Evolutionary conservation across 2,797 vertebrate species (phyloP).

Genomic region (Babyrousa celebensis): DNA sequence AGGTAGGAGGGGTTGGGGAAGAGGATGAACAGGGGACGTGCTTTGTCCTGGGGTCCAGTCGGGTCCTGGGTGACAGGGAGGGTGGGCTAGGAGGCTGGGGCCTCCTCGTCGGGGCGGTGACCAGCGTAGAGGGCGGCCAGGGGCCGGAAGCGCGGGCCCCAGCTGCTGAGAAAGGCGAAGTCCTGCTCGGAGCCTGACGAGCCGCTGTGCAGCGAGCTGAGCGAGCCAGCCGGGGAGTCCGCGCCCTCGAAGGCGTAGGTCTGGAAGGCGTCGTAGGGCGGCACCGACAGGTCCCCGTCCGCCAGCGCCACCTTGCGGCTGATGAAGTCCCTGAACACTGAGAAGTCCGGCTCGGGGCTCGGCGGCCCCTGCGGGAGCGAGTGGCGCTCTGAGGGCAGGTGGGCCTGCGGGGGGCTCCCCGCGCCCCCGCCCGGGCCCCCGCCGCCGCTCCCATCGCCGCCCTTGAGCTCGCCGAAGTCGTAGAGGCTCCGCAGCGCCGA

Average conservation of each 20-base stretch:
- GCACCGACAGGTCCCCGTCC: slow-evolving; percentile 96
- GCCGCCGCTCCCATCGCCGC: slow-evolving; percentile 91
- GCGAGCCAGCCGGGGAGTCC: slow-evolving; percentile 95
- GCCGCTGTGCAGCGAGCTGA: slow-evolving; percentile 98
- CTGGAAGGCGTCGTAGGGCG: slow-evolving; percentile 99
- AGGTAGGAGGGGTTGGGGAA: neutral
- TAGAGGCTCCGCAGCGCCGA: slow-evolving; percentile 98
- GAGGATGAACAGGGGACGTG: neutral
- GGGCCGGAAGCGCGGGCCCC: slow-evolving; percentile 98
- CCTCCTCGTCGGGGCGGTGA: slow-evolving; percentile 94
- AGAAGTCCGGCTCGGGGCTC: slow-evolving; percentile 95
- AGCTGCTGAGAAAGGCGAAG: slow-evolving; percentile 97
- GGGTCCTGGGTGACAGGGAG: neutral
- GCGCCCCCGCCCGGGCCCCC: slow-evolving; percentile 23
- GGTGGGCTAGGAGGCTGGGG: slow-evolving; percentile 94
- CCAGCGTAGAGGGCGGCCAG: slow-evolving; percentile 97
- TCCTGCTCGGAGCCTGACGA: slow-evolving; percentile 98
- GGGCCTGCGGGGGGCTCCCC: slow-evolving; percentile 69
- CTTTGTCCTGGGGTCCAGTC: neutral
- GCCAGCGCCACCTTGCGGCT: slow-evolving; percentile 98
- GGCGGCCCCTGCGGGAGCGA: slow-evolving; percentile 95
- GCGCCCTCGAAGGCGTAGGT: slow-evolving; percentile 98
- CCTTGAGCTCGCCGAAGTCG: slow-evolving; percentile 97
- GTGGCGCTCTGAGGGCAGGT: slow-evolving; percentile 92
- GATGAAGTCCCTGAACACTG: slow-evolving; percentile 98